Evolutionary conservation across 2,888 invertebrate genomes (phyloP), one percentile per base, ranked within the genome.

Genomic region (Cloeon dipterum): DNA sequence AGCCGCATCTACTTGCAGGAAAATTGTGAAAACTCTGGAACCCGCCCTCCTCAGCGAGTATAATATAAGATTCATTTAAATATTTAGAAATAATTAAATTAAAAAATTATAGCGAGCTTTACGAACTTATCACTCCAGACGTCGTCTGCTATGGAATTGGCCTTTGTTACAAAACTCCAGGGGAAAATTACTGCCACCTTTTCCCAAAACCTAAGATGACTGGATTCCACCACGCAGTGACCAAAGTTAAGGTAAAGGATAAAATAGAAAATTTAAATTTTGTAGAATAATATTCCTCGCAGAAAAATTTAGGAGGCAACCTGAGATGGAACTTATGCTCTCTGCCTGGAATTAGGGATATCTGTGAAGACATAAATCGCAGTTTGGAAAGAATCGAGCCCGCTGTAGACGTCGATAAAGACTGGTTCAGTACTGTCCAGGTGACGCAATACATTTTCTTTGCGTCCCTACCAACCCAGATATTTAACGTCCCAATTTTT

Each of bases 141-240:
- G 43, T 50, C 13, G 45, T 52, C 37, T 53, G 53, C 40, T 48
- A 50, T 35, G 44, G 45, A 5, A 42, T 50, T 32, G 45, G 46
- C 14, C 44, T 50, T 4, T 53, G 53, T 38, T 45, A 41, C 18
- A 41, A 47, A 5, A 51, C 51, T 37, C 37, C 45, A 10, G 49
- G 46, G 5, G 42, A 44, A 37, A 34, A 46, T 5, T 46, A 47
- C 20, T 53, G 53, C 33, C 50, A 52, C 42, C 44, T 53, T 14
- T 53, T 53, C 41, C 52, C 53, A 14, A 41, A 46, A 32, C 48
- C 49, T 18, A 39, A 43, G 11, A 33, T 36, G 2, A n/a, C n/a
- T 29, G 41, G 43, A 17, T 46, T 45, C 39, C 29, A 36, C 34
- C 20, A 36, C n/a, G 38, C 39, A n/a, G 40, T 44, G 13, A 35